Base-by-base conservation (phyloP, 2,113 vertebrate species). In the Meriones unguiculatus region DNA sequence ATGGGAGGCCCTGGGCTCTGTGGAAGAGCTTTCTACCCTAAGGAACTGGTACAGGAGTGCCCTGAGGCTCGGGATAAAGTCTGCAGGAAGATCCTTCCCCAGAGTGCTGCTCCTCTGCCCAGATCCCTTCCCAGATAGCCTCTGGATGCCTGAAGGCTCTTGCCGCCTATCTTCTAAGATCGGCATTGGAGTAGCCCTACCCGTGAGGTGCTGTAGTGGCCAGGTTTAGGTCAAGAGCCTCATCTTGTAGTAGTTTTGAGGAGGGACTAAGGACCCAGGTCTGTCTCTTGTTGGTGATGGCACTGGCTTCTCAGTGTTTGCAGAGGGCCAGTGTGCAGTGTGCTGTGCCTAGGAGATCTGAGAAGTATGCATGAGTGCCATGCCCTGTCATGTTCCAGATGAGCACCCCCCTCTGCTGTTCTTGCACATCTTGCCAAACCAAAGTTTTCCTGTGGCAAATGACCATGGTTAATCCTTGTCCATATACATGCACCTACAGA, bases 341-440 rank as follows among this genome's bases (percentile, higher is more conserved):
- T 35, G 13, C 54, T 73, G 9, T 11, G 38, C 12, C 1, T 14
- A 9, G 38, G n/a, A 18, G 25, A 10, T 76, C 46, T 64, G 52
- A 32, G 59, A 12, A 14, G 28, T 2, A 13, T 5, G 15, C 7
- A 0, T 14, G 2, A 1, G 0, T 28, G 14, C 8, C 0, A 1
- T 18, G 54, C 30, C 25, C 41, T 62, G 6, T 85, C 28, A 1
- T 12, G 1, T 32, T 67, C 32, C 73, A 46, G 76, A 81, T 18
- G 2, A 41, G 64, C 7, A 12, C 1, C 7, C 15, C 13, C 7
- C 8, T 50, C 15, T 7, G 2, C 75, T 69, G 28, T 46, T 64
- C 67, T 32, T 28, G 50, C 24, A 18, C 22, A 6, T 80, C n/a
- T 77, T n/a, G 28, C 78, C 54, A 77, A 82, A 70, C 78, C 15